Conservation (phyloP, 2,797 vertebrate genomes). For the Malacoctenus gilli region DNA sequence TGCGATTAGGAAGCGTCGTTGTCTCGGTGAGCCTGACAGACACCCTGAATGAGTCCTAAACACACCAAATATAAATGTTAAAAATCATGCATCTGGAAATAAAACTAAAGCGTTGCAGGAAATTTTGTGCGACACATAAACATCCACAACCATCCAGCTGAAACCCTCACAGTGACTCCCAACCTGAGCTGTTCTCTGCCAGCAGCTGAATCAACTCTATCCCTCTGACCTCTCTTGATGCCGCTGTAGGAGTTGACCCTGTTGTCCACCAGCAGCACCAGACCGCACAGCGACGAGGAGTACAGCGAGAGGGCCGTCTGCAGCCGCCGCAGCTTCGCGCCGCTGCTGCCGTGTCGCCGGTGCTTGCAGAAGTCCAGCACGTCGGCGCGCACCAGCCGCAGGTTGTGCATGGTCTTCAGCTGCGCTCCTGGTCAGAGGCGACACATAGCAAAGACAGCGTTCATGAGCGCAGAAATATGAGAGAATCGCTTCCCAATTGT, state of each 20-base stretch:
- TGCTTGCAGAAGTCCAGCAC: constrained; percentile 95
- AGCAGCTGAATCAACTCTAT: too few species aligned
- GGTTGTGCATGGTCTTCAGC: constrained; percentile 98
- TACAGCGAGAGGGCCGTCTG: constrained; percentile 96
- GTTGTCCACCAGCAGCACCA: constrained; percentile 95
- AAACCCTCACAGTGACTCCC: too few species aligned
- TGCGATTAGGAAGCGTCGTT: constrained; percentile 9
- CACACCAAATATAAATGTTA: background rate
- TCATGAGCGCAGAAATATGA: too few species aligned
- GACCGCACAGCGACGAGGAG: constrained; percentile 92
- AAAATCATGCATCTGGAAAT: constrained; percentile 1
- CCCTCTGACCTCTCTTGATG: constrained; percentile 90
- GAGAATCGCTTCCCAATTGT: too few species aligned
- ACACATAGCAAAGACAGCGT: background rate
- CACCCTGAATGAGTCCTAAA: constrained; percentile 12
- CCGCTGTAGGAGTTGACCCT: constrained; percentile 96
- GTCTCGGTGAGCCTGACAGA: constrained; percentile 4
- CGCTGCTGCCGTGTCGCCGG: constrained; percentile 87
- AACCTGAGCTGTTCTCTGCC: too few species aligned
- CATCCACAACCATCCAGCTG: too few species aligned
- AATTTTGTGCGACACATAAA: too few species aligned
- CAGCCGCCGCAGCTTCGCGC: constrained; percentile 91
- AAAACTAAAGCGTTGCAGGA: background rate
- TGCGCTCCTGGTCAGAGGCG: constrained; percentile 85
- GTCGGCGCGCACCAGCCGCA: constrained; percentile 91